phyloP scores from a whole-genome alignment of 2,797 vertebrate species.

The Lindbergichthys nudifrons region DNA sequence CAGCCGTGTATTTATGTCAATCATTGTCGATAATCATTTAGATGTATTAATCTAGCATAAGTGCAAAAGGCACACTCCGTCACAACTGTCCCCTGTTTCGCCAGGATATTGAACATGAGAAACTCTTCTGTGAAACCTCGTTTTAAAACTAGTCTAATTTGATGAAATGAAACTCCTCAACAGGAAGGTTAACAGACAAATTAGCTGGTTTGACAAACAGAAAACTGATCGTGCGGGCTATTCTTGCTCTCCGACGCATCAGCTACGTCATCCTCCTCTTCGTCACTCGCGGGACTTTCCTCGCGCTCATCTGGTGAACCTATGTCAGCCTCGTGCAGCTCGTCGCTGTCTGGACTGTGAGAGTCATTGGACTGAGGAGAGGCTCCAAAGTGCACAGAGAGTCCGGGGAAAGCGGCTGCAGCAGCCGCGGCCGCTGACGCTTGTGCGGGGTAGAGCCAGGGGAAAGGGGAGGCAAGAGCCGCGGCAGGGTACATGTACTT shows the following conservation, averaged over 20 bases:
- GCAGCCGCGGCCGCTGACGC: slow-evolving; percentile 77
- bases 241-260: slow-evolving; percentile 67
- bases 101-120: slow-evolving; percentile 66
- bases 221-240: slow-evolving; percentile 57
- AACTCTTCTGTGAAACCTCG: slow-evolving; percentile 66
- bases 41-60: slow-evolving; percentile 74
- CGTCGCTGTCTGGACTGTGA: slow-evolving; percentile 70
- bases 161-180: slow-evolving; percentile 48
- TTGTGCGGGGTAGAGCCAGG: slow-evolving; percentile 90
- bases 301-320: slow-evolving; percentile 76
- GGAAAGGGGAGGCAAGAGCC: slow-evolving; percentile 84
- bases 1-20: slow-evolving; percentile 72
- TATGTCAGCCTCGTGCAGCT: slow-evolving; percentile 66
- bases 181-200: slow-evolving; percentile 61
- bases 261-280: slow-evolving; percentile 66
- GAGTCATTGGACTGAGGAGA: slow-evolving; percentile 71
- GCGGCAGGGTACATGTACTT: slow-evolving; percentile 90
- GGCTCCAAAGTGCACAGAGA: slow-evolving; percentile 82
- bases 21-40: slow-evolving; percentile 82
- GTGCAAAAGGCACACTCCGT: slow-evolving; percentile 86
- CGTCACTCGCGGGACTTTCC: slow-evolving; percentile 75
- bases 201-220: slow-evolving; percentile 77
- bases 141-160: slow-evolving; percentile 57
- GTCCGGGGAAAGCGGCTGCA: slow-evolving; percentile 86
- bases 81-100: slow-evolving; percentile 74